phyloP scores from a whole-genome alignment of 2,113 vertebrate species.

The Lepisosteus osseus region DNA sequence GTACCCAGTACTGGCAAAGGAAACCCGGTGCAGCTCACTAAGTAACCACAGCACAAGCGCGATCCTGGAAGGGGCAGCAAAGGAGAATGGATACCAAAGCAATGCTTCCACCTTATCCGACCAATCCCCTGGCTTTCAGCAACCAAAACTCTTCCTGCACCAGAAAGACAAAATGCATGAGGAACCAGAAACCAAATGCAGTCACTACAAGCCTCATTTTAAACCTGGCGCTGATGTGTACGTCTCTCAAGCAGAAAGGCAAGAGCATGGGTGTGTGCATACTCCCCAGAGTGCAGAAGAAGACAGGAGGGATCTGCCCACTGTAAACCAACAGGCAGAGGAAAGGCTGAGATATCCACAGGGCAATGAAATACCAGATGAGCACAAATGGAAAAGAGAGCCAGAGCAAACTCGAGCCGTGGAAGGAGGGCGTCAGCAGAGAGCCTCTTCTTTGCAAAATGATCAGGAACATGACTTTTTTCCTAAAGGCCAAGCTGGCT shows the following conservation, averaged over 20 bases:
- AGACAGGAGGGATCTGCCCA: constrained; percentile 47
- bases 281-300: constrained; percentile 17
- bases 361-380: constrained; percentile 44
- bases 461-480: constrained; percentile 47
- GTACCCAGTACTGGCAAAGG: constrained; percentile 79
- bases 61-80: constrained; percentile 23
- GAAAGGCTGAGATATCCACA: constrained; percentile 45
- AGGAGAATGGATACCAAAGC: constrained; percentile 79
- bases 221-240: constrained; percentile 42
- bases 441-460: constrained; percentile 58
- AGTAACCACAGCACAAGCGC: constrained; percentile 18
- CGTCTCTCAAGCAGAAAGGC: constrained; percentile 25
- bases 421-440: constrained; percentile 44
- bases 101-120: constrained; percentile 33
- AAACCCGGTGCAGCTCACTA: constrained; percentile 55
- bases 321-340: constrained; percentile 28
- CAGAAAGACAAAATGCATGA: constrained; percentile 54
- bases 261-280: constrained; percentile 28
- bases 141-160: constrained; percentile 31
- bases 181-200: constrained; percentile 39
- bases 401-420: constrained; percentile 32
- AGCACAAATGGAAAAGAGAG: constrained; percentile 48
- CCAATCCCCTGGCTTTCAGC: constrained; percentile 46
- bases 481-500: constrained; percentile 38
- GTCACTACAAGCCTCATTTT: constrained; percentile 51